Percentiles rank a stretch among this genome's conserved stretches.
These are phyloP conservation scores for Drosophila paranaensis DNA, from an alignment of 2,888 invertebrate species.

Conservation along the genomic window DNA sequence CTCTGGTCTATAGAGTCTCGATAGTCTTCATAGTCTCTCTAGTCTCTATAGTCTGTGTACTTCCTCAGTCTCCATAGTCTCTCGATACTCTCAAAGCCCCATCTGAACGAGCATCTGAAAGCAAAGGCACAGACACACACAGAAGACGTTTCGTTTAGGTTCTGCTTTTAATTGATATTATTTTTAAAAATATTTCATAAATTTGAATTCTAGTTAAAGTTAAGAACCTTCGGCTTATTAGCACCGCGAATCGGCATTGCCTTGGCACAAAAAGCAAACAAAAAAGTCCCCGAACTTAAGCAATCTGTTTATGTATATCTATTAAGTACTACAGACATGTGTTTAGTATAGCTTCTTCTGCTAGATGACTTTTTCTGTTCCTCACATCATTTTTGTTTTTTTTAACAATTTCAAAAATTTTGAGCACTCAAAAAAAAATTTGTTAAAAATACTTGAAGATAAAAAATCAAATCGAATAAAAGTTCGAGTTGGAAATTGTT, in stretches of 20 bases:
- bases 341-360: constrained; percentile 4
- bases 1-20: background rate
- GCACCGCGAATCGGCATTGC: background rate
- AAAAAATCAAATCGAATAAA: constrained; percentile 1
- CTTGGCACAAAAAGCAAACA: constrained; percentile 5
- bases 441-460: background rate
- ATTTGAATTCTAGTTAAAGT: background rate
- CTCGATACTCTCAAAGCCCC: background rate
- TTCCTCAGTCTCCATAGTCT: background rate
- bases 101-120: background rate
- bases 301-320: constrained; percentile 58
- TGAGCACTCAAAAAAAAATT: background rate
- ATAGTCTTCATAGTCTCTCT: background rate
- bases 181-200: background rate
- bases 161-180: background rate
- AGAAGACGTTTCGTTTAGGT: constrained; percentile 6
- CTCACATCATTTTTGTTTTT: background rate
- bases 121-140: constrained; percentile 16
- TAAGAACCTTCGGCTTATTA: constrained; percentile 8
- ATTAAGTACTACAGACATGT: constrained; percentile 4
- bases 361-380: background rate
- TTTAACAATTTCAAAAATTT: constrained; percentile 11
- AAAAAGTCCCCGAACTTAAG: constrained; percentile 7
- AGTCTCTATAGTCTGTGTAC: background rate
- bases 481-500: constrained; percentile 19